Evolutionary conservation across 2,797 vertebrate species (phyloP).

Genomic region (Cyclopterus lumpus): DNA sequence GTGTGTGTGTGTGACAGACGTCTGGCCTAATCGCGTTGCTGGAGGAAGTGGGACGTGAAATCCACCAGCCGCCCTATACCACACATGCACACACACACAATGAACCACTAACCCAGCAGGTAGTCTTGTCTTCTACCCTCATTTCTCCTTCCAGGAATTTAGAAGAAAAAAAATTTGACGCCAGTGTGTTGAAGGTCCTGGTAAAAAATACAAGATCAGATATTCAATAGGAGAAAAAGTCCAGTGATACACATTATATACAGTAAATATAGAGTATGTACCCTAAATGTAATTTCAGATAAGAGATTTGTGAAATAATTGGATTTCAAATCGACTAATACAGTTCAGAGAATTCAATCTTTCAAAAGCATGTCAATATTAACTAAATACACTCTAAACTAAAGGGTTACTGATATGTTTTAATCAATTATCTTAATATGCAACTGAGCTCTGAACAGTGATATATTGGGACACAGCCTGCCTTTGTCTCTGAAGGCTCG

Average conservation of each 20-base stretch:
- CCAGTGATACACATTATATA: background rate
- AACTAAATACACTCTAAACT: background rate
- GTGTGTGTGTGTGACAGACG: slow-evolving; percentile 63
- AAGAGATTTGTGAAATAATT: background rate
- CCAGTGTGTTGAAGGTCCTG: background rate
- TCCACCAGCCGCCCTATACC: slow-evolving; percentile 69
- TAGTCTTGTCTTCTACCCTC: slow-evolving; percentile 45
- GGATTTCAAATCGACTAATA: background rate
- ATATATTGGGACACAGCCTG: slow-evolving; percentile 5
- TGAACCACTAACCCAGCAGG: slow-evolving; percentile 42
- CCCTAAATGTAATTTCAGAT: background rate
- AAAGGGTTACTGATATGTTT: background rate
- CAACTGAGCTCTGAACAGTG: background rate
- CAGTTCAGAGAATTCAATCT: background rate
- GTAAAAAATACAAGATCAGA: background rate
- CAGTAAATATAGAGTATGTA: background rate
- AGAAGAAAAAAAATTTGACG: background rate
- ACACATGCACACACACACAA: slow-evolving; percentile 20
- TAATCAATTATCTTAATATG: background rate
- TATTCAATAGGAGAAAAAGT: background rate
- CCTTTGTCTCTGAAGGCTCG: slow-evolving; percentile 29
- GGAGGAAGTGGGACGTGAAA: slow-evolving; percentile 84
- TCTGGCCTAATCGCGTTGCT: slow-evolving; percentile 82
- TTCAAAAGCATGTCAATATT: background rate
- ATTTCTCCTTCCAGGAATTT: slow-evolving; percentile 60